phyloP scores from a whole-genome alignment of 2,888 invertebrate species.

The Drosophila fulvimacula region DNA sequence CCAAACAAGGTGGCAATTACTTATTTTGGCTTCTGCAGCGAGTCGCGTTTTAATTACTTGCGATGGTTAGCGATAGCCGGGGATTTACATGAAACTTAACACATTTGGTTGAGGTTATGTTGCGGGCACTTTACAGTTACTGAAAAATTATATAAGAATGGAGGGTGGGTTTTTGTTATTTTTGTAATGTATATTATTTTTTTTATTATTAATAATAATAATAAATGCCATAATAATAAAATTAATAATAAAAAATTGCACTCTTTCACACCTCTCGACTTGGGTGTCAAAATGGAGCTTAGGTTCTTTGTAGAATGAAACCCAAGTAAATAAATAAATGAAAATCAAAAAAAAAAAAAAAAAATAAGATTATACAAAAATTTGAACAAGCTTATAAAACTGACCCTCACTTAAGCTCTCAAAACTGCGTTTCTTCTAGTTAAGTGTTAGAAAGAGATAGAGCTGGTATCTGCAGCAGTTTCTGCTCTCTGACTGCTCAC shows the following conservation, averaged over 20 bases:
- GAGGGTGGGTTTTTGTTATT: background rate
- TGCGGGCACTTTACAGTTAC: conserved; percentile 1
- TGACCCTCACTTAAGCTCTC: background rate
- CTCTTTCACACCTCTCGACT: too few relatives aligned
- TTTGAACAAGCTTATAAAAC: background rate
- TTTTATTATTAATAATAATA: too few relatives aligned
- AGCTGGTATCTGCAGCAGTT: background rate
- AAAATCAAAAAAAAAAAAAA: too few relatives aligned
- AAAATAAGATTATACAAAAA: background rate
- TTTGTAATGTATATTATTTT: too few relatives aligned
- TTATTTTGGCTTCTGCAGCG: conserved; percentile 61
- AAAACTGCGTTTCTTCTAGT: background rate
- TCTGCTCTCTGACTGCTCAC: background rate
- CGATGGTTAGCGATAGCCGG: conserved; percentile 1
- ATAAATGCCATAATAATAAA: too few relatives aligned
- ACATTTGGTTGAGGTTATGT: conserved; percentile 17
- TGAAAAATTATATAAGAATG: too few relatives aligned
- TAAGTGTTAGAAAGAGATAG: background rate
- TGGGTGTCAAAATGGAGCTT: too few relatives aligned
- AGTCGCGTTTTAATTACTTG: conserved; percentile 67
- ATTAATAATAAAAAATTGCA: too few relatives aligned
- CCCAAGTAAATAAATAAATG: too few relatives aligned
- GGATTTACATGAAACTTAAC: conserved; percentile 35
- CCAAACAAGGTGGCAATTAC: conserved; percentile 79
- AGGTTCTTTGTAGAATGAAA: too few relatives aligned